Percentiles rank a stretch among this genome's conserved stretches.
phyloP scores from a whole-genome alignment of 2,888 invertebrate genomes.

The Adineta ricciae region DNA sequence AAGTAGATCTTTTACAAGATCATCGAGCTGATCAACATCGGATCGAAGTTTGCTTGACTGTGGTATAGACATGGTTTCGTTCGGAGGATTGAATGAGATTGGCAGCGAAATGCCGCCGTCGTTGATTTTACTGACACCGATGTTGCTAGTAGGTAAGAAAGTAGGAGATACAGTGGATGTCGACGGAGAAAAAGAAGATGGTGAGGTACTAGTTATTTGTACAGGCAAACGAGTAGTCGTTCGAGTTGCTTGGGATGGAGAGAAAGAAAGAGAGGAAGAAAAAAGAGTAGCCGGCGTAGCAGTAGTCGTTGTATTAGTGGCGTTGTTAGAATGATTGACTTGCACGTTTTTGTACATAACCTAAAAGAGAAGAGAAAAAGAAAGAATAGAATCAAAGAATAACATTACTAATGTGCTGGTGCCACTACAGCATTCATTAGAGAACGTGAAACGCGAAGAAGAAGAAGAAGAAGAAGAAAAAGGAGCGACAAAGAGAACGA shows the following conservation, averaged over 20 bases:
- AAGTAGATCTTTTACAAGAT: slow-evolving; percentile 12
- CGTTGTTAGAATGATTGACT: slow-evolving; percentile 10
- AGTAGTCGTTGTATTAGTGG: neutral
- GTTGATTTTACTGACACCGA: neutral
- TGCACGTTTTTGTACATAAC: slow-evolving; percentile 23
- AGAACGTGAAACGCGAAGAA: neutral
- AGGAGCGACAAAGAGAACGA: neutral
- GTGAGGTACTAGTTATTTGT: neutral
- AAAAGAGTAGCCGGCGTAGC: neutral
- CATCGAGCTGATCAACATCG: neutral
- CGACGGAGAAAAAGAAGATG: neutral
- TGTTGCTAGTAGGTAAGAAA: neutral
- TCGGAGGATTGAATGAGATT: neutral
- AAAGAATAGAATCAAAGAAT: neutral
- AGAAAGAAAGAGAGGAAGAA: neutral
- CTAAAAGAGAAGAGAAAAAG: neutral
- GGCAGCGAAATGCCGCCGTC: neutral
- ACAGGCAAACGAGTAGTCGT: slow-evolving; percentile 2
- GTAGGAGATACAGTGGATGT: neutral
- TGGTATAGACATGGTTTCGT: neutral
- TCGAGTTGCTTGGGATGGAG: neutral
- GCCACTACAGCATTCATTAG: neutral
- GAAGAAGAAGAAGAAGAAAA: neutral
- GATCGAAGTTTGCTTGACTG: neutral
- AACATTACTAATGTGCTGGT: neutral